These are phyloP conservation scores for Acanthurus tractus DNA, from an alignment of 2,797 vertebrate genomes.

Conservation along the genomic window DNA sequence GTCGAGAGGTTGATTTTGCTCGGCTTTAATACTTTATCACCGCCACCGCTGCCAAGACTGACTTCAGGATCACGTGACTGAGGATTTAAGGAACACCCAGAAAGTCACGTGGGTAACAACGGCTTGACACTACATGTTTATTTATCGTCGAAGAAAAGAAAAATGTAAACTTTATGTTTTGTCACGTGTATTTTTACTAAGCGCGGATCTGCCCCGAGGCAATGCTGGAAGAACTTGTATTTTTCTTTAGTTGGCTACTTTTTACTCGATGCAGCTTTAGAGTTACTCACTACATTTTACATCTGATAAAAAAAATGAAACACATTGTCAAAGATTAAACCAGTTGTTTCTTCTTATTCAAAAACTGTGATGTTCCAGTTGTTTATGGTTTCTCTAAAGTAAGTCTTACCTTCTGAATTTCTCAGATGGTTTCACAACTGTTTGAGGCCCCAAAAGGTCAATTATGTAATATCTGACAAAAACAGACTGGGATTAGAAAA, in stretches of 20 bases:
- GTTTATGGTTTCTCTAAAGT: neutral
- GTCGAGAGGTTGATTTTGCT: neutral
- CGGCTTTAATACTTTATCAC: slow-evolving; percentile 15
- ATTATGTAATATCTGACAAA: neutral
- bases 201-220: neutral
- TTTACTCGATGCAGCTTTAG: neutral
- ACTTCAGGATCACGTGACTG: slow-evolving; percentile 70
- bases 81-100: slow-evolving; percentile 61
- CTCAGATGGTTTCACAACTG: neutral
- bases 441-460: neutral
- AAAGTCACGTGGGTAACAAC: slow-evolving; percentile 67
- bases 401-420: neutral
- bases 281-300: neutral
- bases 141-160: neutral
- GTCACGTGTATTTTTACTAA: neutral
- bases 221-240: neutral
- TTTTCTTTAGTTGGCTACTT: neutral
- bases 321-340: too few species aligned
- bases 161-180: neutral
- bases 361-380: neutral
- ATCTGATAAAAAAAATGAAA: neutral
- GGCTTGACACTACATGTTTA: neutral
- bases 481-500: too few species aligned
- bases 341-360: neutral
- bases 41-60: slow-evolving; percentile 20